Evolutionary conservation across 2,888 invertebrate species (phyloP).

Genomic region (Heliconius charithonia): DNA sequence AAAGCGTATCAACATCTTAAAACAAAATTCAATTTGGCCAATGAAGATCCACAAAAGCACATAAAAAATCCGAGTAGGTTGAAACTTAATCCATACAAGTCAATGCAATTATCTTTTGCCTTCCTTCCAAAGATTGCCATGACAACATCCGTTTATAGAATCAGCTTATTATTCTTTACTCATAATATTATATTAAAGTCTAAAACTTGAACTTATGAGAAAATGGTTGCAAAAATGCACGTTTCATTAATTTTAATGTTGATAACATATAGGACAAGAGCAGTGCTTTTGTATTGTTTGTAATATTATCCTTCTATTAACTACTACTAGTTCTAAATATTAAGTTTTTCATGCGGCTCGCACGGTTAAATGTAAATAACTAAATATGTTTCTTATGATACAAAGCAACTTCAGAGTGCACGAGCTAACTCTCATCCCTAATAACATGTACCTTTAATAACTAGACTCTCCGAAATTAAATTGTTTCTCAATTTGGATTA

Average conservation of each 20-base stretch:
- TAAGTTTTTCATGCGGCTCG: no score
- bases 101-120: conserved; percentile 47
- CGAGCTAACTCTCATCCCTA: no score
- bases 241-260: neutral
- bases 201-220: conserved; percentile 15
- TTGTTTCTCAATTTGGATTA: no score
- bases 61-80: conserved; percentile 17
- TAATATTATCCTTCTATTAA: no score
- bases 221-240: neutral
- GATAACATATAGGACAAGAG: no score
- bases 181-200: conserved; percentile 39
- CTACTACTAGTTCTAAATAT: no score
- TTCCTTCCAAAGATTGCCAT: conserved; percentile 45
- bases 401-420: no score
- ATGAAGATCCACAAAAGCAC: conserved; percentile 37
- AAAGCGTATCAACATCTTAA: conserved; percentile 21
- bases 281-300: no score
- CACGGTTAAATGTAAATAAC: no score
- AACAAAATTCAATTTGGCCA: conserved; percentile 37
- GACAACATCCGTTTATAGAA: conserved; percentile 45
- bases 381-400: no score
- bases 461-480: no score
- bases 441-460: no score
- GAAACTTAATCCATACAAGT: conserved; percentile 40
- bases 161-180: conserved; percentile 38